Base-by-base conservation (phyloP, 2,888 invertebrate species). In the Tachystola acroxantha region DNA sequence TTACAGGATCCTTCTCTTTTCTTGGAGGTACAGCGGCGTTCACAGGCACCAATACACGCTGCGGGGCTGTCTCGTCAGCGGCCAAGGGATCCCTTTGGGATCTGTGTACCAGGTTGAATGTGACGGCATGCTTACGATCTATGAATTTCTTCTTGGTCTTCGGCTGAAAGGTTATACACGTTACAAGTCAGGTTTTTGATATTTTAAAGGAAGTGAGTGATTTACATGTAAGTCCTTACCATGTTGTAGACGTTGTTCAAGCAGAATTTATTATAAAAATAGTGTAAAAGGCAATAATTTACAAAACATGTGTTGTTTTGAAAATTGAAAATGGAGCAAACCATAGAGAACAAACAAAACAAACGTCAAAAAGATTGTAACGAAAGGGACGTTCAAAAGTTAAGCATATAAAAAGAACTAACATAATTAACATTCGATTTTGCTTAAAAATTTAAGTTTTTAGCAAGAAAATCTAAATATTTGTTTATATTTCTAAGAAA, bases 81-180 rank as follows among this genome's bases (percentile, higher is more conserved):
- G 92, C 89, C 34, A 98, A 74, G 1, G 98, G 98, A 90, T 98
- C 98, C 60, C 92, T 92, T 75, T 98, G 98, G 61, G 97, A 97
- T 65, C 98, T 90, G 66, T 98, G 96, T 1, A 98, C 96, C 46
- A 99, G 78, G 64, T 94, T 94, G 69, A 98, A 99, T 0, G 96
- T 96, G 12, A 96, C 94, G 0, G 97, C 92, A 64, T 93, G 94
- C 69, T 97, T 97, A 55, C 94, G 94, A 67, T 97, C 95, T 57
- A 98, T 96, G 64, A 97, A 98, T 64, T 92, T 93, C 63, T 90
- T 91, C 63, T 90, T 91, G 41, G 91, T 90, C 61, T 91, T 91
- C 27, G 91, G 90, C 91, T 91, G 68, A 37, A 80, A 57, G 53
- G 56, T 64, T 62, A 61, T 33, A 24, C 12, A 13, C 12, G 10